Conservation (phyloP, 2,888 invertebrate genomes). For the Lathronympha strigana region DNA sequence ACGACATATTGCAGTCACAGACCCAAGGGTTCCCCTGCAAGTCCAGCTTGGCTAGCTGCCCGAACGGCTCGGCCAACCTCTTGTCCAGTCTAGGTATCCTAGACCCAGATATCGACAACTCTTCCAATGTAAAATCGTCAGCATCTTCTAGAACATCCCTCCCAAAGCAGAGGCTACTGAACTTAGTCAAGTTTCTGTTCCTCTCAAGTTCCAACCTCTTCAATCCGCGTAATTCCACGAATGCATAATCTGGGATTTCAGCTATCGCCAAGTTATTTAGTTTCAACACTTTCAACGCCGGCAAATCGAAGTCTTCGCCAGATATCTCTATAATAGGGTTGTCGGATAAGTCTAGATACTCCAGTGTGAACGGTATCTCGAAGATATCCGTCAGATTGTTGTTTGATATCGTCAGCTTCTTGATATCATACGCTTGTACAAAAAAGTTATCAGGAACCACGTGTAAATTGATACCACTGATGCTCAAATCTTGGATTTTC, state of each 20-base stretch:
- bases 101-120: constrained; percentile 76
- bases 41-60: constrained; percentile 74
- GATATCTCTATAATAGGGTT: constrained; percentile 81
- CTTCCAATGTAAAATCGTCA: constrained; percentile 72
- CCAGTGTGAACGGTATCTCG: constrained; percentile 81
- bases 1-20: constrained; percentile 85
- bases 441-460: constrained; percentile 72
- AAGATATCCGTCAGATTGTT: constrained; percentile 84
- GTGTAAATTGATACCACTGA: constrained; percentile 63
- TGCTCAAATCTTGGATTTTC: constrained; percentile 64
- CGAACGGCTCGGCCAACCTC: constrained; percentile 72
- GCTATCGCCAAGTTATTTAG: constrained; percentile 83
- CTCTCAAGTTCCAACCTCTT: constrained; percentile 80
- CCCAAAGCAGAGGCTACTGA: constrained; percentile 76
- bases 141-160: constrained; percentile 66
- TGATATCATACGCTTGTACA: constrained; percentile 72
- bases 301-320: constrained; percentile 78
- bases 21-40: constrained; percentile 86
- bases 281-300: constrained; percentile 79
- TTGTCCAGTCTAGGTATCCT: constrained; percentile 68
- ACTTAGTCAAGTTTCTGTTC: constrained; percentile 78
- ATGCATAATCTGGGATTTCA: constrained; percentile 80
- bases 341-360: constrained; percentile 86
- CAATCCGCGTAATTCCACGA: constrained; percentile 81
- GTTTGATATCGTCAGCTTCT: constrained; percentile 73